Base-by-base conservation (phyloP, 1,140 invertebrate genomes). In the Drosophila subobscura region DNA sequence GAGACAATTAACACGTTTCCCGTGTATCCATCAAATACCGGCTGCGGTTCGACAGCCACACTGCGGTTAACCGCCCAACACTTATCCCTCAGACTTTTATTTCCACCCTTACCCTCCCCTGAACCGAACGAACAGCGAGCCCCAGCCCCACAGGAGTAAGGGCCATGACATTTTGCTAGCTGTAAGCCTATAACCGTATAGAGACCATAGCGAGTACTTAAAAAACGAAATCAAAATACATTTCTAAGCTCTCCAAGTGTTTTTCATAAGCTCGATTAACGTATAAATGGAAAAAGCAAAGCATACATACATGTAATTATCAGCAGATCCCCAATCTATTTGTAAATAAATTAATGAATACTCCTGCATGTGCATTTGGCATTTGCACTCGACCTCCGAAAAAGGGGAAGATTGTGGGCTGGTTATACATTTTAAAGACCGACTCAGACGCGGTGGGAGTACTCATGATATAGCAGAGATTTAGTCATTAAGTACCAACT, bases 191-290 rank as follows among this genome's bases (percentile, higher is more conserved):
- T 37, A 52, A 20, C 37, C 50, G 53, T 49, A 68, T 59, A 77
- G 33, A 51, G 64, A 74, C 75, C 53, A 65, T 52, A 63, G 41
- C 55, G 58, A 65, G 59, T 81, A 84, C 64, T 78, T 67, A 49
- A 46, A 64, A 63, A 76, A 70, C 57, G 29, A 88, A 88, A 88
- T 88, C 83, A 88, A 88, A 88, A 88, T 88, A 83, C 75, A 88
- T 79, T 79, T 88, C 78, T 88, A 88, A 88, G 83, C 67, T 75
- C 52, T 81, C 33, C 81, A 83, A 88, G 78, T 88, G 83, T 88
- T 88, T 86, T 78, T 75, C 83, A 78, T 78, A 56, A 67, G 22
- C 42, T 68, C 66, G 66, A 68, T 68, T 71, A 71, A 74, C 52
- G 50, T 59, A 68, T 75, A 83, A 61, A 71, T 61, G 50, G 16